Percentiles rank a stretch among this genome's conserved stretches.
Conservation (phyloP, 2,888 invertebrate genomes). For the Agonopterix arenella region DNA sequence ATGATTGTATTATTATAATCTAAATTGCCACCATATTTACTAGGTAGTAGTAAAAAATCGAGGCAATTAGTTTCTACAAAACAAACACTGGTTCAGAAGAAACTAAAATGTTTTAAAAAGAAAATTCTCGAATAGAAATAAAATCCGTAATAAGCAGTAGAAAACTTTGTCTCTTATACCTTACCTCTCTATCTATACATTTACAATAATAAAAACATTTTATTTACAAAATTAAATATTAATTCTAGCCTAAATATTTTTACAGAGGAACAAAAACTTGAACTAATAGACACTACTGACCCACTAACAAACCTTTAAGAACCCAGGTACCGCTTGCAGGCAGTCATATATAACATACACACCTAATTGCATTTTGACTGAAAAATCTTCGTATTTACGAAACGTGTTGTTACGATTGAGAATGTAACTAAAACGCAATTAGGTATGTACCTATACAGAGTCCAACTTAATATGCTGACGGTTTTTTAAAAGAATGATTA, state of each 20-base stretch:
- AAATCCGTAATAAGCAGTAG: constrained; percentile 23
- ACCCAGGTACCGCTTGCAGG: background rate
- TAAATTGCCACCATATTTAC: constrained; percentile 17
- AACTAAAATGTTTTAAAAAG: background rate
- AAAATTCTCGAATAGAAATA: background rate
- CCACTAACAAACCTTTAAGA: constrained; percentile 31
- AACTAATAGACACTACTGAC: constrained; percentile 65
- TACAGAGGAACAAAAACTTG: constrained; percentile 74
- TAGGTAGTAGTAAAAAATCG: constrained; percentile 11
- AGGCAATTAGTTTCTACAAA: background rate
- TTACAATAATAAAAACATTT: constrained; percentile 71
- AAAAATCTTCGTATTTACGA: too few relatives aligned
- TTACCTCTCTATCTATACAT: constrained; percentile 49
- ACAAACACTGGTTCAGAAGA: too few relatives aligned
- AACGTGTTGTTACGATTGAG: too few relatives aligned
- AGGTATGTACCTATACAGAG: too few relatives aligned
- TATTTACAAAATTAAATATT: constrained; percentile 71
- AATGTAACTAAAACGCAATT: too few relatives aligned
- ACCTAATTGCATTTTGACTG: too few relatives aligned
- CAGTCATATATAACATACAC: constrained; percentile 6
- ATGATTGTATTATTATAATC: constrained; percentile 20
- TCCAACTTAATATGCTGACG: too few relatives aligned
- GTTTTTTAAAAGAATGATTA: too few relatives aligned
- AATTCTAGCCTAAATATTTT: constrained; percentile 56
- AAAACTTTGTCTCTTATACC: constrained; percentile 50